Evolutionary conservation across 2,113 vertebrate genomes (phyloP), one percentile per base, ranked within the genome.

Genomic region (Coturnix japonica): DNA sequence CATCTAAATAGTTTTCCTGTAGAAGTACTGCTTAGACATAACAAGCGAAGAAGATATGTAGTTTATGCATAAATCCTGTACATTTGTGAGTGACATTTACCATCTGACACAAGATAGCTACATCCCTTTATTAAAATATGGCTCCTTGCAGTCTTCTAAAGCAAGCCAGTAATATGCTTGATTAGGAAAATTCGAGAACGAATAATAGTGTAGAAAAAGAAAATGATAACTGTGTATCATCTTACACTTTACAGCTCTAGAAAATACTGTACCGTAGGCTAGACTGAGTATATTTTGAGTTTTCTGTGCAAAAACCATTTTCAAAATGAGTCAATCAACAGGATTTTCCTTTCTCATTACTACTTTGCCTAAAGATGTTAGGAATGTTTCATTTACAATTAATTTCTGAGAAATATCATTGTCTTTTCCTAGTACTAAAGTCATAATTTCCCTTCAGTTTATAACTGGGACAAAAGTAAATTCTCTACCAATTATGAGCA

Each of bases 251-350:
- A 97, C 97, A 93, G 84, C 91, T 97, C 91, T 88, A 97, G 95
- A 97, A 98, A 98, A 98, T 98, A 96, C 93, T 65, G 57, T 92
- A 98, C 97, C 96, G 96, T 96, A 97, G 97, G 97, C 97, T 97
- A 97, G 87, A 95, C 81, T 19, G 37, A 96, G 97, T 97, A 96
- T 3, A 6, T 96, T 97, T 83, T 91, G 90, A 96, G 87, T 96
- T 97, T 97, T 89, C 96, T 93, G 54, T 95, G 93, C 82, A 97
- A 97, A 97, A 97, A 86, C 95, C 39, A 92, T 94, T 97, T 97
- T 96, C 75, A 35, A 97, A 97, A 97, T 16, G 65, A 93, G 94
- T 97, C 96, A 97, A 94, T 98, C 97, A 97, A 97, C 96, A 95
- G 91, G 87, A 94, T 96, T 97, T 96, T 94, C 74, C 92, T 96